Evolutionary conservation across 2,113 vertebrate genomes (phyloP).

Genomic region (Sebastes schlegelii): DNA sequence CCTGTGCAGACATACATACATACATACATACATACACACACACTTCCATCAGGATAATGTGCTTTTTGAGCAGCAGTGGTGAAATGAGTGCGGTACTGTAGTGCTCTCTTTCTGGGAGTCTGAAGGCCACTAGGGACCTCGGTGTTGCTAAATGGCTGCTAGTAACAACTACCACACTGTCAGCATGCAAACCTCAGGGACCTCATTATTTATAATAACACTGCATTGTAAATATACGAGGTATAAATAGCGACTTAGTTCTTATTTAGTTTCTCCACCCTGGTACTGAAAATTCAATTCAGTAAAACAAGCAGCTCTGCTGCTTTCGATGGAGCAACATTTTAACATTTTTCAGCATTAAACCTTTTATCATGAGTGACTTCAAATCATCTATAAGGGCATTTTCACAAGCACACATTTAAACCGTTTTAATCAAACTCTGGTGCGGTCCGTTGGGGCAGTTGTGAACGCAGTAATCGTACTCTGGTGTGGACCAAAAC

Average conservation of each 20-base stretch:
- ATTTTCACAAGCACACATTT: no score
- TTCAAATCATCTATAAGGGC: no score
- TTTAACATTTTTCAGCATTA: no score
- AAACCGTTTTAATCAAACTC: no score
- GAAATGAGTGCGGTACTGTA: slow-evolving; percentile 1
- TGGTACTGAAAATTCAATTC: no score
- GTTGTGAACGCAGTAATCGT: no score
- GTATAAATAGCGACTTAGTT: slow-evolving; percentile 44
- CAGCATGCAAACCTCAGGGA: slow-evolving; percentile 67
- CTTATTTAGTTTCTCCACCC: slow-evolving; percentile 38
- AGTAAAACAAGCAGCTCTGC: no score
- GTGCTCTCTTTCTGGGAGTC: slow-evolving; percentile 1
- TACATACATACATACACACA: background rate
- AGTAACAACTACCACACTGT: slow-evolving; percentile 55
- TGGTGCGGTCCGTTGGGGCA: no score
- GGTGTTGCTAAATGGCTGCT: slow-evolving; percentile 44
- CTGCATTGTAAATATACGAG: slow-evolving; percentile 58
- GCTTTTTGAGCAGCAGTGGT: slow-evolving; percentile 25
- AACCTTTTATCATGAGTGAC: no score
- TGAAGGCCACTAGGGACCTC: slow-evolving; percentile 49
- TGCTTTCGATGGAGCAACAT: no score
- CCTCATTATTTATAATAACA: slow-evolving; percentile 66
- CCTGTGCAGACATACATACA: background rate
- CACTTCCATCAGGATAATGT: slow-evolving; percentile 18
- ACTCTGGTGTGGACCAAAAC: no score